Evolutionary conservation across 1,140 invertebrate species (phyloP), one percentile per base, ranked within the genome.

Genomic region (Leptopilina boulardi): DNA sequence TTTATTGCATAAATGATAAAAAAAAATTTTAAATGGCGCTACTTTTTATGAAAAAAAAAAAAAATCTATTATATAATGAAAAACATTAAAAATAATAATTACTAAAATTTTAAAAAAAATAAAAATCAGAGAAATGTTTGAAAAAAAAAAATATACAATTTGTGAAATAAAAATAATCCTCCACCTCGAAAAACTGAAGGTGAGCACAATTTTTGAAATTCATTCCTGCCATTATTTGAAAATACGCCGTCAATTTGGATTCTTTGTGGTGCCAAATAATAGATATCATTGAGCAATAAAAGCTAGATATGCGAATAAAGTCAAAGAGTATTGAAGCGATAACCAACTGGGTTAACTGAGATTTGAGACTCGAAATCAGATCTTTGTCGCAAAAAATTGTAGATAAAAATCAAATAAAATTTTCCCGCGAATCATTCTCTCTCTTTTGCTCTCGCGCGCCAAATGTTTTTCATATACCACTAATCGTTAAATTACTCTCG

Each of bases 351-450:
- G 56, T 66, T 26, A 66, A 66, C 56, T 23, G 56, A 66, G 56
- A 30, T 66, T 66, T 66, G 23, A 54, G 47, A 70, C 23, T 70
- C 8, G 18, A 71, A 71, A 38, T 71, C 70, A 19, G 70, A 71
- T 71, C 15, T 18, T 71, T 71, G 18, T 19, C 70, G 34, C 34
- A 42, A 23, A 38, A n/a, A 23, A 38, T 71, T 71, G 70, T 10
- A 6, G 34, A 19, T 38, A 42, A 71, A 71, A 71, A 71, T 71
- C n/a, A n/a, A 44, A 71, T 66, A 26, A 66, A 66, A 66, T 66
- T 26, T 71, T 23, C 19, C 30, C 38, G 10, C 70, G n/a, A 26
- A 47, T 51, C 41, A 26, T 23, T 73, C 11, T 10, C 13, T 15
- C 15, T n/a, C 6, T 34, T 34, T 38, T 38, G 8, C 34, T 8